A percentile compares a stretch with the other conserved stretches of the same genome.
Conservation (phyloP, 2,797 vertebrate species). For the Triplophysa yarkandensis region DNA sequence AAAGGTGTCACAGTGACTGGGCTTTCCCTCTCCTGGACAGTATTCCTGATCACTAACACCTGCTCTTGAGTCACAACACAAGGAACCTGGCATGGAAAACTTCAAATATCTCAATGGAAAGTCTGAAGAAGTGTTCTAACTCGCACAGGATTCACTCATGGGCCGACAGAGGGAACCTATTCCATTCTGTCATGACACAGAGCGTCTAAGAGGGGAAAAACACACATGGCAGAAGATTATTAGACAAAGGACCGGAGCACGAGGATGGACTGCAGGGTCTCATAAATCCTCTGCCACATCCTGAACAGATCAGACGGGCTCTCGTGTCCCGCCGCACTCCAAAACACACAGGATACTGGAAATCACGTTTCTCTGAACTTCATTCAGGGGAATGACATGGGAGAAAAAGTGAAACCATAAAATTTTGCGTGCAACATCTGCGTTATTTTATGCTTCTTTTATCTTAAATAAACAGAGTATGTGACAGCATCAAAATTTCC, state of each 20-base stretch:
- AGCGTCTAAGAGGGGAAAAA: constrained; percentile 24
- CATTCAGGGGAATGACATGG: neutral
- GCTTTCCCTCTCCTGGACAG: neutral
- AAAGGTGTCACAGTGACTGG: neutral
- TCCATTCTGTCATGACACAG: constrained; percentile 31
- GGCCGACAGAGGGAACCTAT: constrained; percentile 15
- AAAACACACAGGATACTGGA: constrained; percentile 47
- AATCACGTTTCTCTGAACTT: constrained; percentile 41
- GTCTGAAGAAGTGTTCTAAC: constrained; percentile 22
- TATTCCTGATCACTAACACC: constrained; percentile 11
- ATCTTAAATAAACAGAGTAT: constrained; percentile 14
- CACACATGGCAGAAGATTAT: constrained; percentile 30
- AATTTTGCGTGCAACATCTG: constrained; percentile 13
- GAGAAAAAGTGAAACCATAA: constrained; percentile 5
- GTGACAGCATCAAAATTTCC: neutral
- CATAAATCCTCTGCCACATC: constrained; percentile 61
- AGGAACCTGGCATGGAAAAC: constrained; percentile 3
- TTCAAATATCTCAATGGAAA: constrained; percentile 6
- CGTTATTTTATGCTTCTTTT: constrained; percentile 19
- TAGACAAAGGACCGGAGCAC: constrained; percentile 8
- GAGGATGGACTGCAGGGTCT: constrained; percentile 48
- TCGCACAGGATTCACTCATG: neutral
- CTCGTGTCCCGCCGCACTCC: constrained; percentile 25
- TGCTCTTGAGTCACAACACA: constrained; percentile 16
- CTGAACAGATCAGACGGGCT: constrained; percentile 50